Evolutionary conservation across 2,797 vertebrate genomes (phyloP).

Genomic region (Ctenosaura bakeri): DNA sequence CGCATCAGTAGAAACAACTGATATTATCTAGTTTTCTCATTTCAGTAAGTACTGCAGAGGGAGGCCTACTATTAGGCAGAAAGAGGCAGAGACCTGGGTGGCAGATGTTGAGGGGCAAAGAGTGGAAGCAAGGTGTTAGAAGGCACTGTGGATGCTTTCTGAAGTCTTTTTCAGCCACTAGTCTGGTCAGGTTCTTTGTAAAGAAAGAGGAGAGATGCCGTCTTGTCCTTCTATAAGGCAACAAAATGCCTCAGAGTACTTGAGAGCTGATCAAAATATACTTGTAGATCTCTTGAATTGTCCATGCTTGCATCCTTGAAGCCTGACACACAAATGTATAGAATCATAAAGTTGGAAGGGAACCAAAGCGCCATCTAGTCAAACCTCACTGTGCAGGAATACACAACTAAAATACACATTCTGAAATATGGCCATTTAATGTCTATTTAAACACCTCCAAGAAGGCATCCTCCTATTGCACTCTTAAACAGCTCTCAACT

Average conservation of each 20-base stretch:
- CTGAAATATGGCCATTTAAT: no score
- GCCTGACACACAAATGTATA: not conserved
- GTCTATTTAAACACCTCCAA: no score
- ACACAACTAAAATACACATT: no score
- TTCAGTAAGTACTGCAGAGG: not conserved
- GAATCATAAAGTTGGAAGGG: no score
- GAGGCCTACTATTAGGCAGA: not conserved
- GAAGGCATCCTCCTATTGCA: no score
- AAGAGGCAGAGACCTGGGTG: not conserved
- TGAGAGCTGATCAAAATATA: not conserved
- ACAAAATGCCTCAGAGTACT: not conserved
- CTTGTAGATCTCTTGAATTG: slow-evolving; percentile 52
- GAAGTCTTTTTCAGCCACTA: not conserved
- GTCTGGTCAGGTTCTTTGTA: not conserved
- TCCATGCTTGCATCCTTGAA: slow-evolving; percentile 23
- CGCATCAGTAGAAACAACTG: not conserved
- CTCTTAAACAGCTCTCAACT: no score
- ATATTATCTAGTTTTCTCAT: not conserved
- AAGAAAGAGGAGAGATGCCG: not conserved
- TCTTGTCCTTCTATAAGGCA: not conserved
- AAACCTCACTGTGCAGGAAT: no score
- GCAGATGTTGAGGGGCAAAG: not conserved
- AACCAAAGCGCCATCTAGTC: no score
- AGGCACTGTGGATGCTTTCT: not conserved
- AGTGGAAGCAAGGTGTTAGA: not conserved